Evolutionary conservation across 1,140 invertebrate genomes (phyloP).

Genomic region (Musca domestica): DNA sequence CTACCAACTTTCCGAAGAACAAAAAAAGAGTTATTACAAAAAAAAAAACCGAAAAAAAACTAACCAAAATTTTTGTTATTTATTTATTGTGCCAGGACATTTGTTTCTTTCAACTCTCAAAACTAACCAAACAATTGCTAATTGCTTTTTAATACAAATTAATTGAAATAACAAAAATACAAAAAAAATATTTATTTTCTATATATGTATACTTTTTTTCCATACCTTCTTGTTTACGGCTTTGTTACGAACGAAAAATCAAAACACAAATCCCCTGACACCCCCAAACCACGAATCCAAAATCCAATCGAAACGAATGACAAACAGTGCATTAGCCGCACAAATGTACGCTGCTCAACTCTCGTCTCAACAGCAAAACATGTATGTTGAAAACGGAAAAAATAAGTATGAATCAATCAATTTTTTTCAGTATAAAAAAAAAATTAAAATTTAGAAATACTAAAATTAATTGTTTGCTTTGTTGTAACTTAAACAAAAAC

Average conservation of each 20-base stretch:
- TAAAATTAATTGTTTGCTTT: constrained; percentile 8
- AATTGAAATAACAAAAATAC: constrained; percentile 36
- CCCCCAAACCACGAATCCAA: constrained; percentile 11
- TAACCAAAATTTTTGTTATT: constrained; percentile 21
- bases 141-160: constrained; percentile 27
- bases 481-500: not conserved
- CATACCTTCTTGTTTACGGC: too few species aligned
- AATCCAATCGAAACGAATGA: constrained; percentile 29
- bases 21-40: too few species aligned
- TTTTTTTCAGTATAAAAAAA: constrained; percentile 7
- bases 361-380: constrained; percentile 83
- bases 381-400: constrained; percentile 66
- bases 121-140: constrained; percentile 8
- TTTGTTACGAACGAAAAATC: not conserved
- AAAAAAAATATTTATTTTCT: constrained; percentile 44
- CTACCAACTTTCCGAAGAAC: not conserved
- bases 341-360: constrained; percentile 90
- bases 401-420: constrained; percentile 4
- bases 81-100: constrained; percentile 52
- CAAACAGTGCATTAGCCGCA: constrained; percentile 84
- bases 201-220: constrained; percentile 26
- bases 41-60: constrained; percentile 1
- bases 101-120: constrained; percentile 26
- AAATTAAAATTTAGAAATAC: constrained; percentile 7
- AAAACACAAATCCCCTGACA: constrained; percentile 1